Conservation (phyloP, 2,888 invertebrate species). For the Leptinotarsa haldemani region DNA sequence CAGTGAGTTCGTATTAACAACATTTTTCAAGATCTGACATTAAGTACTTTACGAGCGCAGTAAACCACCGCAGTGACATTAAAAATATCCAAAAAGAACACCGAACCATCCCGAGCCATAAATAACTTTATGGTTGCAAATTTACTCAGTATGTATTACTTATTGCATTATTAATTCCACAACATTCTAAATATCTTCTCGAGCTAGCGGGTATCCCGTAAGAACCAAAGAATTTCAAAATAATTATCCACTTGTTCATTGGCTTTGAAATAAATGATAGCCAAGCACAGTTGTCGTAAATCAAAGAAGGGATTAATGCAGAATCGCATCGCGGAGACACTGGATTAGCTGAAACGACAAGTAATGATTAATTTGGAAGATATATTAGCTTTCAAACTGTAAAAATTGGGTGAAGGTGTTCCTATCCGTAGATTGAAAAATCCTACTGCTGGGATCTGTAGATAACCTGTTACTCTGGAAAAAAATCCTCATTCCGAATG, state of each 20-base stretch:
- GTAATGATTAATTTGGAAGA: slow-evolving; percentile 19
- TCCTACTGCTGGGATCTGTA: not conserved
- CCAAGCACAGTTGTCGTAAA: slow-evolving; percentile 22
- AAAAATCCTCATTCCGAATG: not conserved
- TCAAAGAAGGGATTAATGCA: slow-evolving; percentile 17
- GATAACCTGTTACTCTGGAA: not conserved
- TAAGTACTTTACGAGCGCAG: slow-evolving; percentile 14
- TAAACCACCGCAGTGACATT: slow-evolving; percentile 12
- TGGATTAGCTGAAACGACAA: slow-evolving; percentile 8
- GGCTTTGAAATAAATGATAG: slow-evolving; percentile 24
- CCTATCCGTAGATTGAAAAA: not conserved
- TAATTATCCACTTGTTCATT: slow-evolving; percentile 26
- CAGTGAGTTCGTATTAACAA: slow-evolving; percentile 1
- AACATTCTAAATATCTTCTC: slow-evolving; percentile 23
- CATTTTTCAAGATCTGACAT: slow-evolving; percentile 25
- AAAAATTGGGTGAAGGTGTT: not conserved
- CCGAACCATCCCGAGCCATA: slow-evolving; percentile 18
- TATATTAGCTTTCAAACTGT: not conserved
- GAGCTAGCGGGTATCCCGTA: slow-evolving; percentile 27
- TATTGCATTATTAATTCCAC: slow-evolving; percentile 28
- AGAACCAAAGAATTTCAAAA: slow-evolving; percentile 28
- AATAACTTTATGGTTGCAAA: slow-evolving; percentile 26
- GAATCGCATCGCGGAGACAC: slow-evolving; percentile 12
- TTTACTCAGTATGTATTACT: slow-evolving; percentile 28
- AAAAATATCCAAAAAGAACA: slow-evolving; percentile 21